Evolutionary conservation across 35 echinoderm and acorn worm species (phyloP).

Genomic region (Apostichopus parvimensis): DNA sequence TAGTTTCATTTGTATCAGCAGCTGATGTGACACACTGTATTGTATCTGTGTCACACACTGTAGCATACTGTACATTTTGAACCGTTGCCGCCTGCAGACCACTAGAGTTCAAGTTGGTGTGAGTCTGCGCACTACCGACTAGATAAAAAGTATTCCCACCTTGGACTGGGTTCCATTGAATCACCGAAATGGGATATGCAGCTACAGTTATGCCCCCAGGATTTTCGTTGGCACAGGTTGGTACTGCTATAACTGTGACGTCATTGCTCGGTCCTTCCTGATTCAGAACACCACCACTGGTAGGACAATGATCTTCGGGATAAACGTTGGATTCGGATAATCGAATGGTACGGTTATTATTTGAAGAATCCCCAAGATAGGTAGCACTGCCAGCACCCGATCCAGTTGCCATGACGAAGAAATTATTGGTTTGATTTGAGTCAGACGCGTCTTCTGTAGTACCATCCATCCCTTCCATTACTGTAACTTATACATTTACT

Average conservation of each 20-base stretch:
- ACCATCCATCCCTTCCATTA: too few species aligned
- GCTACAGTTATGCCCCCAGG: not conserved
- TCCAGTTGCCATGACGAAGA: not conserved
- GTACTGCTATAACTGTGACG: not conserved
- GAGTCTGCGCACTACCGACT: conserved; percentile 18
- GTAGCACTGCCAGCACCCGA: not conserved
- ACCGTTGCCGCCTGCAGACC: not conserved
- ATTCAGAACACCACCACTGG: not conserved
- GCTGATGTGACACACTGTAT: not conserved
- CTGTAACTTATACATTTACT: too few species aligned
- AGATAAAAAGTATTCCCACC: not conserved
- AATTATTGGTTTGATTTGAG: too few species aligned
- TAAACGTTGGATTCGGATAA: not conserved
- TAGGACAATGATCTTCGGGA: not conserved
- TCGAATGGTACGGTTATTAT: not conserved
- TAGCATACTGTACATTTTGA: not conserved
- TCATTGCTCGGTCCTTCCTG: not conserved
- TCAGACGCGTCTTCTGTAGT: too few species aligned
- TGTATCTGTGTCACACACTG: not conserved
- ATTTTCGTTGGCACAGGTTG: not conserved
- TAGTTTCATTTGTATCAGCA: not conserved
- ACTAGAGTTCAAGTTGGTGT: not conserved
- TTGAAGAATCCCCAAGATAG: not conserved
- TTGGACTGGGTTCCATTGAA: conserved; percentile 46
- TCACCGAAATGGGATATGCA: conserved; percentile 9